Percentiles rank a stretch among this genome's conserved stretches.
These are phyloP conservation scores for Geophilus truncorum DNA, from an alignment of 2,888 invertebrate genomes.

Conservation along the genomic window DNA sequence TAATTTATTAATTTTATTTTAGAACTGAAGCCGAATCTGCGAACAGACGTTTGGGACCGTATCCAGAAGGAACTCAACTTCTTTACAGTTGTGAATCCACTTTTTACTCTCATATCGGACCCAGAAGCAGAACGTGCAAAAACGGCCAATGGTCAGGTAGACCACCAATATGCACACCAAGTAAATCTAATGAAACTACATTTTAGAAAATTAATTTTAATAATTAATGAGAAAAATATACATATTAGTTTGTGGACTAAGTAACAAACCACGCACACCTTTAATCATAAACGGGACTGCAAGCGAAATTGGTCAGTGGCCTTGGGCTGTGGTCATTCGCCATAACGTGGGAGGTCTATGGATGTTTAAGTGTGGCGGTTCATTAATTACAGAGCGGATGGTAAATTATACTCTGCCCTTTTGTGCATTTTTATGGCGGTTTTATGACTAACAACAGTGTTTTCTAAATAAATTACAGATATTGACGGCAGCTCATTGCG, in stretches of 20 bases:
- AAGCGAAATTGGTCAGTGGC: neutral
- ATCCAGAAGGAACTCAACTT: neutral
- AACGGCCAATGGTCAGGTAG: neutral
- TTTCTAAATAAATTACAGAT: too few species aligned
- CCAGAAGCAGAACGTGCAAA: neutral
- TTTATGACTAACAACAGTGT: neutral
- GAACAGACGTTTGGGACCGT: neutral
- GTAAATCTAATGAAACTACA: neutral
- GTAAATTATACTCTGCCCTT: neutral
- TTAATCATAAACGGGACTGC: neutral
- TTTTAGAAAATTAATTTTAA: neutral
- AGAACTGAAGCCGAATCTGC: neutral
- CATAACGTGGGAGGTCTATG: neutral
- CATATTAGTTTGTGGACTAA: neutral
- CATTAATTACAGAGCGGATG: neutral
- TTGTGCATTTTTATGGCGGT: too few species aligned
- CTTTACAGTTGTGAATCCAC: neutral
- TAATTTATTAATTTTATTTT: neutral
- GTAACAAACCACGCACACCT: neutral
- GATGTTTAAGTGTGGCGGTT: neutral
- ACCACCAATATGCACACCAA: neutral
- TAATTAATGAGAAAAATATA: neutral
- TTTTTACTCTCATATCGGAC: neutral
- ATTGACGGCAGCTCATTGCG: neutral
- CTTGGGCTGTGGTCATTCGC: neutral